Percentiles rank a stretch among this genome's conserved stretches.
These are phyloP conservation scores for Melanocharis versteri DNA, from an alignment of 2,113 vertebrate genomes.

Conservation along the genomic window DNA sequence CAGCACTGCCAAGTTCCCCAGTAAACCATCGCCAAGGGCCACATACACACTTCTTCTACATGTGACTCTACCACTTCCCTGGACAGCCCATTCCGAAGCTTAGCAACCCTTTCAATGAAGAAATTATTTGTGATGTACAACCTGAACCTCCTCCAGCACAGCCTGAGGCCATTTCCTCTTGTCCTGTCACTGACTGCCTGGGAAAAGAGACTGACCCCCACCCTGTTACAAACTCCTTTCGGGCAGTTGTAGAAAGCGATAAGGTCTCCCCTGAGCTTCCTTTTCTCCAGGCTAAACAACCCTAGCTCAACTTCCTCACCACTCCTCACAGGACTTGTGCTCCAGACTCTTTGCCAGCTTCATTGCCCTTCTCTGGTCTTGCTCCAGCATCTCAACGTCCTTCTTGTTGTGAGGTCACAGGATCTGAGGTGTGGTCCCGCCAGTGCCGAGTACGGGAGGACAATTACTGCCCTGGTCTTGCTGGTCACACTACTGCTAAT, in stretches of 20 bases:
- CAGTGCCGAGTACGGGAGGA: background rate
- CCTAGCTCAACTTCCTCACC: background rate
- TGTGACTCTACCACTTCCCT: no score
- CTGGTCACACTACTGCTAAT: background rate
- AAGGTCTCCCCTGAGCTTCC: background rate
- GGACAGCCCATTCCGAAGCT: background rate
- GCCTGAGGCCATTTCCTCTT: background rate
- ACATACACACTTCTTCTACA: rapidly evolving
- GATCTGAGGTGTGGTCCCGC: no score
- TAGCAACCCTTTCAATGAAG: background rate
- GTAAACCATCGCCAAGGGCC: background rate
- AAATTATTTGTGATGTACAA: background rate
- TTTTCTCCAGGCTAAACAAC: background rate
- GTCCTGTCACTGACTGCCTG: background rate
- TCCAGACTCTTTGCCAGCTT: background rate
- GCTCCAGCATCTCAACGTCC: rapidly evolving
- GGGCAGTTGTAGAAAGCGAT: no score
- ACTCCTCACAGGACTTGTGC: background rate
- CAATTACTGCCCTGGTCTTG: background rate
- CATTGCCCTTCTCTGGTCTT: rapidly evolving
- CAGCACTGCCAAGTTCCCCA: background rate
- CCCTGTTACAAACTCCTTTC: no score
- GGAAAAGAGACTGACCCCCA: background rate
- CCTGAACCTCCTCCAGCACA: background rate
- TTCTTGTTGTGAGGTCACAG: background rate